Percentiles rank a stretch among this genome's conserved stretches.
Evolutionary conservation across 2,113 vertebrate species (phyloP).

Genomic region (Rhombomys opimus): DNA sequence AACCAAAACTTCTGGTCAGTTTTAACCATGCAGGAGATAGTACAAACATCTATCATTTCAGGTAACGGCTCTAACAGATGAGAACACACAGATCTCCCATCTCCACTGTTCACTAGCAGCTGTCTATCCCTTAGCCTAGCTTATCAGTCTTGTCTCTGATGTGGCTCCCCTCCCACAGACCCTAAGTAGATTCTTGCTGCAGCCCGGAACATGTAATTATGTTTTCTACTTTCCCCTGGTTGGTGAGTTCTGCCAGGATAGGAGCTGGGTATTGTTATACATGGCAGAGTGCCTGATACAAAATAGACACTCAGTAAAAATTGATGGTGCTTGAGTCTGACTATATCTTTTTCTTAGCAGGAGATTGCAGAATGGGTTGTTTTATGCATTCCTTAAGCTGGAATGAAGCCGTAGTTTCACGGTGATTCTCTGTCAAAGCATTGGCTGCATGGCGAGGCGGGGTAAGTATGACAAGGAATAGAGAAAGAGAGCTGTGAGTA

Average conservation of each 20-base stretch:
- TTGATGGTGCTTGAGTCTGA: conserved; percentile 8
- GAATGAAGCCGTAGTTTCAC: neutral
- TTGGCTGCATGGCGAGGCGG: no score
- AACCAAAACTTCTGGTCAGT: neutral
- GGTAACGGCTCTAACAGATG: neutral
- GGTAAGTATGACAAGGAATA: neutral
- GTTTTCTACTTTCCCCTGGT: neutral
- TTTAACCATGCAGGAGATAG: neutral
- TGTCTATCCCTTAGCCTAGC: neutral
- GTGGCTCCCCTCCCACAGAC: neutral
- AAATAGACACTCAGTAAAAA: conserved; percentile 42
- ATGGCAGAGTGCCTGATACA: conserved; percentile 21
- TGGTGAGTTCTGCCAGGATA: neutral
- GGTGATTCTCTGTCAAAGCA: neutral
- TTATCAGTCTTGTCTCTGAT: neutral
- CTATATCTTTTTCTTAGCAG: conserved; percentile 13
- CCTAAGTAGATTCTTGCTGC: neutral
- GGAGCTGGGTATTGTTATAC: neutral
- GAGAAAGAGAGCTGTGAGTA: neutral
- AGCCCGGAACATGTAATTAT: neutral
- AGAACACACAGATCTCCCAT: neutral
- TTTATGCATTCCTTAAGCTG: neutral
- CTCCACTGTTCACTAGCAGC: neutral
- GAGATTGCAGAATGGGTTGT: neutral
- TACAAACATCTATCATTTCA: neutral